Percentiles rank a stretch among this genome's conserved stretches.
These are phyloP conservation scores for Rachycentron canadum DNA, from an alignment of 2,797 vertebrate genomes.

Conservation along the genomic window DNA sequence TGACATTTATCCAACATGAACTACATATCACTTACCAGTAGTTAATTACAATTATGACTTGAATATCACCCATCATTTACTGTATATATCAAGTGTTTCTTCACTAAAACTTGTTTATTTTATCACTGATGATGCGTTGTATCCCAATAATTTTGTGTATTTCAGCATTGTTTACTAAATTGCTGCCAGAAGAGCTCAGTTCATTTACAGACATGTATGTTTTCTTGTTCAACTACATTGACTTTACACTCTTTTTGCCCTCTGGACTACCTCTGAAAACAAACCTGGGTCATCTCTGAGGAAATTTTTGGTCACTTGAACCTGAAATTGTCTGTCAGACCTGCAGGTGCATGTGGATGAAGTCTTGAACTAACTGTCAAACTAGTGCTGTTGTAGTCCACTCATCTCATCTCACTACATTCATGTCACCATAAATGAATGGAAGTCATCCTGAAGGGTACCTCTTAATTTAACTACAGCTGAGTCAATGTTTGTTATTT, in stretches of 20 bases:
- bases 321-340: constrained; percentile 45
- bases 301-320: constrained; percentile 40
- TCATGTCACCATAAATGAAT: constrained; percentile 66
- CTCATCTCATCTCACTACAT: constrained; percentile 77
- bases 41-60: constrained; percentile 55
- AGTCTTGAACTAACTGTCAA: constrained; percentile 70
- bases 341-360: constrained; percentile 52
- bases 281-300: constrained; percentile 61
- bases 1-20: constrained; percentile 28
- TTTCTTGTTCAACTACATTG: constrained; percentile 65
- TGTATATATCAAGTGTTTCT: constrained; percentile 48
- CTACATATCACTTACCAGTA: constrained; percentile 39
- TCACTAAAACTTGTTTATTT: constrained; percentile 25
- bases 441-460: constrained; percentile 71
- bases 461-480: constrained; percentile 72
- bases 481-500: constrained; percentile 73
- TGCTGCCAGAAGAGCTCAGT: constrained; percentile 65
- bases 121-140: constrained; percentile 45
- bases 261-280: constrained; percentile 82
- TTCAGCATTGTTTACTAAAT: constrained; percentile 74
- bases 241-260: constrained; percentile 62
- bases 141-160: constrained; percentile 66
- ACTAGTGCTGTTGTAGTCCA: constrained; percentile 75
- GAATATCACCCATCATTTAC: constrained; percentile 56
- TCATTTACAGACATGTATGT: constrained; percentile 50